These are phyloP conservation scores for Cyrtodaria siliqua DNA, from an alignment of 2,888 invertebrate species.

Conservation along the genomic window DNA sequence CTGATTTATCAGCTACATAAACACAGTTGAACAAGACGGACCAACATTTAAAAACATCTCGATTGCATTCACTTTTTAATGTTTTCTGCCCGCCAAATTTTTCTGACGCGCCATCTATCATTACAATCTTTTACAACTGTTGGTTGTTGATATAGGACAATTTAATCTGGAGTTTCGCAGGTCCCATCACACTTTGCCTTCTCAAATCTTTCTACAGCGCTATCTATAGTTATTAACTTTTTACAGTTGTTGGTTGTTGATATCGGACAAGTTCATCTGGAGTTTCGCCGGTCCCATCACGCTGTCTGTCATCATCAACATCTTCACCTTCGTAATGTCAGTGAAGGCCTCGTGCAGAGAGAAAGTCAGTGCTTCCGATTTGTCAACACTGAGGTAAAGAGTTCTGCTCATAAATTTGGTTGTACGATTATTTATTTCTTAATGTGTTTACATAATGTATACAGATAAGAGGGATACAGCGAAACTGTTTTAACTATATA, in stretches of 20 bases:
- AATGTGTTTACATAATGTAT: too few species aligned
- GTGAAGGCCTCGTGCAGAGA: slow-evolving; percentile 94
- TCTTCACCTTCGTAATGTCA: slow-evolving; percentile 93
- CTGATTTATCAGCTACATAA: background rate
- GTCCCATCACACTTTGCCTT: slow-evolving; percentile 94
- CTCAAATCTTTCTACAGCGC: too few species aligned
- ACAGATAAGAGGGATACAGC: too few species aligned
- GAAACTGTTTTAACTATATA: too few species aligned
- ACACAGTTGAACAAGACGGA: too few species aligned
- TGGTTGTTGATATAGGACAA: slow-evolving; percentile 98
- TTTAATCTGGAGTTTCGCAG: slow-evolving; percentile 97
- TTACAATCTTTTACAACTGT: slow-evolving; percentile 94
- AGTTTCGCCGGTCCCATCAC: slow-evolving; percentile 97
- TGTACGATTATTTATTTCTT: too few species aligned
- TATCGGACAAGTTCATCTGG: slow-evolving; percentile 98
- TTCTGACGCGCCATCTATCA: too few species aligned
- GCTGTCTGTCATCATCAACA: slow-evolving; percentile 90
- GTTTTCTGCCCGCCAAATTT: too few species aligned
- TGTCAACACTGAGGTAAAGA: slow-evolving; percentile 91
- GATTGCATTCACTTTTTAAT: too few species aligned
- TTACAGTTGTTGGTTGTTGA: slow-evolving; percentile 96
- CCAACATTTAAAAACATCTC: too few species aligned
- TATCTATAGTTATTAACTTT: too few species aligned
- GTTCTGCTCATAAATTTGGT: too few species aligned
- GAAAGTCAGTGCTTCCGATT: slow-evolving; percentile 89